Evolutionary conservation across 2,113 vertebrate genomes (phyloP), one percentile per base, ranked within the genome.

Genomic region (Siniperca chuatsi): DNA sequence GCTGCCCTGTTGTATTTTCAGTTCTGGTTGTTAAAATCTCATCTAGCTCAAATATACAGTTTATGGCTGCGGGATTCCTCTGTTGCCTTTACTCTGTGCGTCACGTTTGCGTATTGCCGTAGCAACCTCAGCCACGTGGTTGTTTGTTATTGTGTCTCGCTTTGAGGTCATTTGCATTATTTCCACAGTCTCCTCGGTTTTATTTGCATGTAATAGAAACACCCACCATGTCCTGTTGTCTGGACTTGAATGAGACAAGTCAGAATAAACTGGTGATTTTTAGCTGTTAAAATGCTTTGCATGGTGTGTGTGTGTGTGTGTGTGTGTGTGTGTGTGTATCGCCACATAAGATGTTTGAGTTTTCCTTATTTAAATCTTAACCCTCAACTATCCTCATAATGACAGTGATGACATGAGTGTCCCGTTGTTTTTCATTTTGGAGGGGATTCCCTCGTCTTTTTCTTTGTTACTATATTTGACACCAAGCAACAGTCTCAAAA

Each of bases 91-190:
- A 10, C 23, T 6, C n/a, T 1, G 8, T 0, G 48, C 21, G 1
- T 33, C 16, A 0, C 42, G 12, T 90, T 90, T 92, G 75, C 50
- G 13, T 88, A 52, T 89, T 2, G 44, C 81, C 35, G 8, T 75
- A 8, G 86, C 81, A 74, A 85, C 87, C 4, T 0, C n/a, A 12
- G 18, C 48, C 87, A 68, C n/a, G 46, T 42, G 70, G 71, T 0
- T 0, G 18, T 11, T 20, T 6, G 58, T 64, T 72, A 58, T 44
- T 62, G 25, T 12, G 4, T 48, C 11, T 6, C 23, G 21, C 67
- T 60, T 33, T 42, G 2, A 58, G 13, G 4, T 71, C 11, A 3
- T 92, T 93, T 92, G 89, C 90, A 89, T 91, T 25, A 13, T 80
- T 89, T 87, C 77, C 82, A 50, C 55, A 9, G 54, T 35, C 54